phyloP scores from a whole-genome alignment of 2,113 vertebrate species.

The Myodes glareolus region DNA sequence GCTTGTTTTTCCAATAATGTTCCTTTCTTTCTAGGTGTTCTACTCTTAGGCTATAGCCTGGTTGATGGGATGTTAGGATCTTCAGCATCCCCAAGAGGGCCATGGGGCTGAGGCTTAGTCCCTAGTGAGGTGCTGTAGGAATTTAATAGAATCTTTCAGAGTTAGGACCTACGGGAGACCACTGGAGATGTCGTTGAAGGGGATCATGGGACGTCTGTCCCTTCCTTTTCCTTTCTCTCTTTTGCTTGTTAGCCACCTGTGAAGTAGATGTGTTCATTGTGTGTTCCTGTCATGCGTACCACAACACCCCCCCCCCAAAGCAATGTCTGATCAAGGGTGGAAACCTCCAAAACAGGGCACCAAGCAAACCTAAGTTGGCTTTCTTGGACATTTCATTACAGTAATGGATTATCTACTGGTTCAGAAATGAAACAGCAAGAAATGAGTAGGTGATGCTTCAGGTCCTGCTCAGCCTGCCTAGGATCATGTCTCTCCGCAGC shows the following conservation, averaged over 20 bases:
- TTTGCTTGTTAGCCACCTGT: neutral
- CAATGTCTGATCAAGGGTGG: neutral
- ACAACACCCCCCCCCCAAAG: neutral
- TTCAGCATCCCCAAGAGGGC: neutral
- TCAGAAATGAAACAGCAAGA: neutral
- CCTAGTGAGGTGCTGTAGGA: neutral
- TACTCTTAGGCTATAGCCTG: neutral
- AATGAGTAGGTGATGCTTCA: neutral
- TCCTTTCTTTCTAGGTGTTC: neutral
- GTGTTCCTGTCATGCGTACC: accelerated
- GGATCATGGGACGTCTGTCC: too few relatives aligned
- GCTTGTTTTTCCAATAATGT: neutral
- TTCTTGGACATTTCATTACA: neutral
- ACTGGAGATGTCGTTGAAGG: neutral
- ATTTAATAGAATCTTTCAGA: neutral
- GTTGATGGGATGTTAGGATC: neutral
- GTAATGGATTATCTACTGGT: neutral
- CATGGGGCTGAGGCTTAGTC: neutral
- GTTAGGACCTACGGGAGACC: neutral
- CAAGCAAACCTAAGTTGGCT: neutral
- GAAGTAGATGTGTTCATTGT: neutral
- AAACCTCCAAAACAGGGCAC: neutral
- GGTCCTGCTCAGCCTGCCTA: too few relatives aligned
- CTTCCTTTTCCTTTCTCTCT: neutral
- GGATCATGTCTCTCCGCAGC: neutral